A percentile compares a stretch with the other conserved stretches of the same genome.
Evolutionary conservation across 2,113 vertebrate species (phyloP).

Genomic region (Odontophorus gujanensis): DNA sequence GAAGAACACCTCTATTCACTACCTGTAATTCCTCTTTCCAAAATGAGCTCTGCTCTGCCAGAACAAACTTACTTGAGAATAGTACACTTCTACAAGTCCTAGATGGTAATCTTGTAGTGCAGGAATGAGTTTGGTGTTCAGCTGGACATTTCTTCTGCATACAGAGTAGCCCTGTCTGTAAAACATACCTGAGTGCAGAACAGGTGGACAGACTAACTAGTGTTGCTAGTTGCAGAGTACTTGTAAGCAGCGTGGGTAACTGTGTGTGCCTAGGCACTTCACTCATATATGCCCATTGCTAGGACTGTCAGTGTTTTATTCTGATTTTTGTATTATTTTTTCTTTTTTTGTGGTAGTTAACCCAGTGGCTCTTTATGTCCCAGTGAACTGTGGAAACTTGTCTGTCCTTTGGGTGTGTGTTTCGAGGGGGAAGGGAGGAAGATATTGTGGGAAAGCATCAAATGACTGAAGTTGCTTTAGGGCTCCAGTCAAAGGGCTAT

Average conservation of each 20-base stretch:
- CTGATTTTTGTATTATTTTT: neutral
- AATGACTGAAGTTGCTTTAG: slow-evolving; percentile 39
- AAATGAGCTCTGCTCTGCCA: neutral
- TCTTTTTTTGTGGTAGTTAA: neutral
- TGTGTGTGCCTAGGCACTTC: neutral
- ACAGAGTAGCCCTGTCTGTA: neutral
- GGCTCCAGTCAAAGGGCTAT: slow-evolving; percentile 32
- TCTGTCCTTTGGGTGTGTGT: neutral
- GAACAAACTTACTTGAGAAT: neutral
- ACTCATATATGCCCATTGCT: neutral
- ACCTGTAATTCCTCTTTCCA: neutral
- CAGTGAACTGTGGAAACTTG: neutral
- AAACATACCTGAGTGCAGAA: neutral
- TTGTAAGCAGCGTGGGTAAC: rapidly evolving
- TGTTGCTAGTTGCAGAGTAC: rapidly evolving
- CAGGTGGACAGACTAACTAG: neutral
- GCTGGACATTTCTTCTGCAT: neutral
- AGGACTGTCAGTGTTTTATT: neutral
- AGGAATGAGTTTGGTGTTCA: neutral
- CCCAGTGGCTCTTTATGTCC: neutral
- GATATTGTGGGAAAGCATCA: slow-evolving; percentile 33
- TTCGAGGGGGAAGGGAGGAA: slow-evolving; percentile 12
- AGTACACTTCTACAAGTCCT: neutral
- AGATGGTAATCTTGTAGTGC: neutral
- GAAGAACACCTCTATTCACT: neutral